Evolutionary conservation across 92 coral and sea anemone species (phyloP), one percentile per base, ranked within the genome.

Genomic region (Scolanthus callimorphus): DNA sequence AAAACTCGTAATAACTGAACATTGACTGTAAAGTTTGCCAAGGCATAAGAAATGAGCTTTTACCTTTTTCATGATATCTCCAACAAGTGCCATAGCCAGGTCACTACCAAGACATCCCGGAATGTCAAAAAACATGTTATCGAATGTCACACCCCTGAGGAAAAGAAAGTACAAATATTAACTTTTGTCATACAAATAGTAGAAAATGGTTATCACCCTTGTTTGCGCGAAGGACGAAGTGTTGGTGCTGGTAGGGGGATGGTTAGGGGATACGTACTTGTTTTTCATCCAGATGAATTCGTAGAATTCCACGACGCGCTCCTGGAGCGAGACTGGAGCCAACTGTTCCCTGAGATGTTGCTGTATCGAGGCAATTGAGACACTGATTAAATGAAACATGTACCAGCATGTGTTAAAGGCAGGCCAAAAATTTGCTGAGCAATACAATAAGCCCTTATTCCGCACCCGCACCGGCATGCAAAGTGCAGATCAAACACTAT

Each of bases 231-330:
- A n/a, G n/a, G n/a, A n/a, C n/a, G n/a, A n/a, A n/a, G n/a, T n/a
- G n/a, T n/a, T n/a, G n/a, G n/a, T n/a, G n/a, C n/a, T n/a, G n/a
- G n/a, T n/a, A n/a, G n/a, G n/a, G n/a, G n/a, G n/a, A n/a, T n/a
- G n/a, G n/a, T n/a, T n/a, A n/a, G n/a, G n/a, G n/a, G 15, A 13
- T 1, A 79, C 86, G 56, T 39, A 85, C 92, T 60, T 85, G 77
- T 85, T 82, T 49, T 76, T 87, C 45, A 67, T 78, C 96, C 96
- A 87, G 59, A 83, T 75, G 49, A 73, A 87, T 49, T 87, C 90
- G 69, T 87, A 87, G 39, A 87, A 83, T 65, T 83, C 78, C 71
- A 65, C 69, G 43, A 87, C 96, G 20, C 96, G 86, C 19, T 38
- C 51, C 34, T 83, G 90, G 2, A 87, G 64, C 10, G 80, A 44